A percentile compares a stretch with the other conserved stretches of the same genome.
Evolutionary conservation across 2,888 invertebrate species (phyloP).

Genomic region (Mythimna ferrago): DNA sequence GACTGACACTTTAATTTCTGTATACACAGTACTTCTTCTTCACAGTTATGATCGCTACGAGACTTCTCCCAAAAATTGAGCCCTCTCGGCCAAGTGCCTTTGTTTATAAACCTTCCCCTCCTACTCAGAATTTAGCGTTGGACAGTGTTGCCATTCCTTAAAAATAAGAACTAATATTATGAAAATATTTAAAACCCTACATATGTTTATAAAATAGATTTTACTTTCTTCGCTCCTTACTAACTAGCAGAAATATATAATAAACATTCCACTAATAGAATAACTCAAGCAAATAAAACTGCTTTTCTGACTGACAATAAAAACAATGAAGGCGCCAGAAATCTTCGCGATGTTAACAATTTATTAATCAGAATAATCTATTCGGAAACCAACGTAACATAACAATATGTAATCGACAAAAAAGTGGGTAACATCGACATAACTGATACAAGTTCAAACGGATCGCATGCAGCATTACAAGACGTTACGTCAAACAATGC

Average conservation of each 20-base stretch:
- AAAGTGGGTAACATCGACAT: slow-evolving; percentile 46
- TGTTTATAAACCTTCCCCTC: too few relatives aligned
- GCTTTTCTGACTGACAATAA: neutral
- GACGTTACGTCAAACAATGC: slow-evolving; percentile 73
- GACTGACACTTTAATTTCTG: too few relatives aligned
- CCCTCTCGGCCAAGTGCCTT: too few relatives aligned
- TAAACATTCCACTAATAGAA: neutral
- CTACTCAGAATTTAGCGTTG: too few relatives aligned
- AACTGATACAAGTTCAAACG: slow-evolving; percentile 63
- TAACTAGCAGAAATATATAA: too few relatives aligned
- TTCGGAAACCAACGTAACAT: slow-evolving; percentile 39
- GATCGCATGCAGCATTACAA: slow-evolving; percentile 61
- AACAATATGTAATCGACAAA: slow-evolving; percentile 56
- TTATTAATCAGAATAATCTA: slow-evolving; percentile 29
- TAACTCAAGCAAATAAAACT: neutral
- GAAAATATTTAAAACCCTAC: too few relatives aligned
- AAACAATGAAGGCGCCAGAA: slow-evolving; percentile 7
- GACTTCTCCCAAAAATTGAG: too few relatives aligned
- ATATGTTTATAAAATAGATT: slow-evolving; percentile 8
- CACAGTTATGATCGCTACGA: too few relatives aligned
- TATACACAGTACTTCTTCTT: too few relatives aligned
- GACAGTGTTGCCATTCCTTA: too few relatives aligned
- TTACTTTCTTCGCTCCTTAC: slow-evolving; percentile 13
- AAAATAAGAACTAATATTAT: too few relatives aligned
- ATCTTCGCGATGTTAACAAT: slow-evolving; percentile 17